These are phyloP conservation scores for Macrophya alboannulata DNA, from an alignment of 2,888 invertebrate species.

Conservation along the genomic window DNA sequence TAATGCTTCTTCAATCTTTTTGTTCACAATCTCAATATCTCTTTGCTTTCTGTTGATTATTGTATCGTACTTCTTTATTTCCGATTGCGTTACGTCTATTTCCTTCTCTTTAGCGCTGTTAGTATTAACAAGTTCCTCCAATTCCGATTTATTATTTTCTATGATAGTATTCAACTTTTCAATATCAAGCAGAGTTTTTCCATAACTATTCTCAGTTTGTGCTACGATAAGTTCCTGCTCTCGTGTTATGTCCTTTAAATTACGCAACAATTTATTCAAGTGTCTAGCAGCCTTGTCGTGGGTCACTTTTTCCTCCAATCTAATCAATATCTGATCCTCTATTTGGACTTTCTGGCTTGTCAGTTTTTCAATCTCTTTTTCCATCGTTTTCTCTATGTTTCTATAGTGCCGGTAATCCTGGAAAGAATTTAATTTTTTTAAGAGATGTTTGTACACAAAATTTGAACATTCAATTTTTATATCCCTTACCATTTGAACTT, in stretches of 20 bases:
- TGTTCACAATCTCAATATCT: conserved; percentile 81
- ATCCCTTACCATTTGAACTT: conserved; percentile 79
- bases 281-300: conserved; percentile 85
- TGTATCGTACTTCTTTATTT: conserved; percentile 80
- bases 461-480: not conserved
- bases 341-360: conserved; percentile 82
- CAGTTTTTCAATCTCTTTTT: conserved; percentile 82
- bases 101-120: conserved; percentile 79
- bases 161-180: conserved; percentile 80
- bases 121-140: conserved; percentile 76
- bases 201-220: conserved; percentile 83
- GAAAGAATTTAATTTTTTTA: not conserved
- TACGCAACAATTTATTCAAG: conserved; percentile 81
- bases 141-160: conserved; percentile 70
- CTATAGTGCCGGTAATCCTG: conserved; percentile 82
- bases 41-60: conserved; percentile 81
- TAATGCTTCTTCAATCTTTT: conserved; percentile 80
- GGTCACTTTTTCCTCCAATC: conserved; percentile 86
- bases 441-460: not conserved
- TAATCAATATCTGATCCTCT: conserved; percentile 85
- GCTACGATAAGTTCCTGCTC: conserved; percentile 82
- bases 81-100: conserved; percentile 78
- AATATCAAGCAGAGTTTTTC: conserved; percentile 83
- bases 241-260: conserved; percentile 80
- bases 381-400: conserved; percentile 78